A percentile compares a stretch with the other conserved stretches of the same genome.
These are phyloP conservation scores for Hyles euphorbiae DNA, from an alignment of 1,140 invertebrate species.

Conservation along the genomic window DNA sequence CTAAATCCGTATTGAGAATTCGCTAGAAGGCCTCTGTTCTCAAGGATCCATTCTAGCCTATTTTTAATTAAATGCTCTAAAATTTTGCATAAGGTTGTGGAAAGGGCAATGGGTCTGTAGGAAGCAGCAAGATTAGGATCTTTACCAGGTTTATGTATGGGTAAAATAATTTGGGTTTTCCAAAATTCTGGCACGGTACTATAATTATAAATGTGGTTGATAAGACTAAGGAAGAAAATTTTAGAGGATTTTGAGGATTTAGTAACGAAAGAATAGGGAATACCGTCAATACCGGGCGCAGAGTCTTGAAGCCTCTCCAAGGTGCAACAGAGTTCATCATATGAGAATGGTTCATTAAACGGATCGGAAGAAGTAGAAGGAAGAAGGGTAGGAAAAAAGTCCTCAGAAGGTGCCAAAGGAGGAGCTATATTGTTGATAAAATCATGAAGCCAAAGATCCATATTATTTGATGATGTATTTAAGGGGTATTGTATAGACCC, in stretches of 20 bases:
- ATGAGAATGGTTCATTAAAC: constrained; percentile 9
- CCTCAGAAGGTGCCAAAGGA: constrained; percentile 16
- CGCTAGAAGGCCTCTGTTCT: constrained; percentile 18
- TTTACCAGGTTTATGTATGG: constrained; percentile 31
- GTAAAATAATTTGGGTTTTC: constrained; percentile 31
- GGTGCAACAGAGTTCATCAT: constrained; percentile 8
- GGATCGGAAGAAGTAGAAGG: not conserved
- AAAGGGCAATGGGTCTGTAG: constrained; percentile 30
- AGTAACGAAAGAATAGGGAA: constrained; percentile 16
- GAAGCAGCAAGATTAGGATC: constrained; percentile 14
- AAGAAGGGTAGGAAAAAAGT: not conserved
- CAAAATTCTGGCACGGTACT: constrained; percentile 18
- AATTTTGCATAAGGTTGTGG: constrained; percentile 25
- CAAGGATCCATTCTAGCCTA: constrained; percentile 22
- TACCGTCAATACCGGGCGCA: constrained; percentile 18
- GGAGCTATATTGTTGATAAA: constrained; percentile 27
- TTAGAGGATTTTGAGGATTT: constrained; percentile 4
- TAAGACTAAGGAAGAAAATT: constrained; percentile 12
- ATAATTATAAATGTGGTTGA: constrained; percentile 16
- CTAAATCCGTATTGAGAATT: constrained; percentile 28
- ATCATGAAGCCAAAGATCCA: constrained; percentile 10
- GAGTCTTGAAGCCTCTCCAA: constrained; percentile 13
- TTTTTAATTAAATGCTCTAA: constrained; percentile 29
- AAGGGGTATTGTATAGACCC: constrained; percentile 1
- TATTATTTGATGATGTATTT: constrained; percentile 3